Conservation (phyloP, 2,888 invertebrate species). For the Watsonalla cultraria region DNA sequence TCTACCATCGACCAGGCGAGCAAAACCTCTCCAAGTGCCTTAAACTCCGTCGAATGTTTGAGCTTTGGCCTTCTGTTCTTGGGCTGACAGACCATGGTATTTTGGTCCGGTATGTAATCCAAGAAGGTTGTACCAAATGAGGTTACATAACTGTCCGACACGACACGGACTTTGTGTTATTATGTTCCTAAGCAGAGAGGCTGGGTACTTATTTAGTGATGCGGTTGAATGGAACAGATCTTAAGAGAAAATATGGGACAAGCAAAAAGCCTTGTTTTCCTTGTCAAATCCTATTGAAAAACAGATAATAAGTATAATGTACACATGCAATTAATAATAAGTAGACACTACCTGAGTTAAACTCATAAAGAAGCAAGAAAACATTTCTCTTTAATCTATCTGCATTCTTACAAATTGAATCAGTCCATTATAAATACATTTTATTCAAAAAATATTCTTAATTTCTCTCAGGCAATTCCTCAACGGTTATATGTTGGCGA, state of each 20-base stretch:
- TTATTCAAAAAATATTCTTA: no score
- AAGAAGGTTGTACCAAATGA: constrained; percentile 48
- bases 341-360: no score
- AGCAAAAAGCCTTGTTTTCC: no score
- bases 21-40: constrained; percentile 17
- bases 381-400: no score
- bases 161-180: constrained; percentile 5
- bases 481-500: no score
- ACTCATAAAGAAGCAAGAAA: no score
- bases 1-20: constrained; percentile 30
- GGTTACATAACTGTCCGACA: constrained; percentile 53
- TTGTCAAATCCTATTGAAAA: no score
- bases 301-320: no score
- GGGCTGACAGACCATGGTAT: constrained; percentile 20
- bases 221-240: neutral
- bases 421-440: no score
- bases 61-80: constrained; percentile 7
- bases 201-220: neutral
- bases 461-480: no score
- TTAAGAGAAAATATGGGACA: neutral
- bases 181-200: neutral
- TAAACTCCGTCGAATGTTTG: neutral
- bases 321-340: no score
- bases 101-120: constrained; percentile 36
- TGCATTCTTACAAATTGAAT: no score